phyloP scores from a whole-genome alignment of 2,113 vertebrate genomes.

The Romanogobio albipinnatus region DNA sequence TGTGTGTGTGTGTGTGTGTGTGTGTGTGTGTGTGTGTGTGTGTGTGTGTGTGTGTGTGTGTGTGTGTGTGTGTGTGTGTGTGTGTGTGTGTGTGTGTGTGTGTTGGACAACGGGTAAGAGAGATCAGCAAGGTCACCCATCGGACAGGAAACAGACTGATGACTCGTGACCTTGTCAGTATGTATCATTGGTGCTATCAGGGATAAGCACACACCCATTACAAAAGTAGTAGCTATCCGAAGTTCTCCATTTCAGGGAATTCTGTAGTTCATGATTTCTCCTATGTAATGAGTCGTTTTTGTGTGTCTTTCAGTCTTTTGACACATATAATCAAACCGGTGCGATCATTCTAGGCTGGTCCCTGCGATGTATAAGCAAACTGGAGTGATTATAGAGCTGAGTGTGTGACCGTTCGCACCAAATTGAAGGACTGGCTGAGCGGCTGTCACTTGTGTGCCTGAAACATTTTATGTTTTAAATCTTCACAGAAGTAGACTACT shows the following conservation, averaged over 20 bases:
- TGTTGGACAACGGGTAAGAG: slow-evolving; percentile 37
- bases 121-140: slow-evolving; percentile 22
- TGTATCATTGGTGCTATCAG: slow-evolving; percentile 3
- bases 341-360: neutral
- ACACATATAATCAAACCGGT: neutral
- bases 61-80: slow-evolving; percentile 25
- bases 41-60: slow-evolving; percentile 30
- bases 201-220: neutral
- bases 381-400: neutral
- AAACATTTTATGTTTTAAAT: neutral
- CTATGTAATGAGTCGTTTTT: neutral
- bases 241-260: neutral
- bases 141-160: slow-evolving; percentile 58
- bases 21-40: slow-evolving; percentile 31
- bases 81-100: slow-evolving; percentile 29
- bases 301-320: neutral
- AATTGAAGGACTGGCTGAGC: neutral
- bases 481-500: neutral
- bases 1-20: slow-evolving; percentile 23
- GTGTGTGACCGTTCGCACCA: neutral
- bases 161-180: slow-evolving; percentile 49
- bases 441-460: neutral
- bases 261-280: neutral
- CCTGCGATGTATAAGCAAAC: neutral
- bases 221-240: slow-evolving; percentile 10